Percentiles rank a stretch among this genome's conserved stretches.
phyloP scores from a whole-genome alignment of 2,888 invertebrate genomes.

The Lepetodrilus schrolli region DNA sequence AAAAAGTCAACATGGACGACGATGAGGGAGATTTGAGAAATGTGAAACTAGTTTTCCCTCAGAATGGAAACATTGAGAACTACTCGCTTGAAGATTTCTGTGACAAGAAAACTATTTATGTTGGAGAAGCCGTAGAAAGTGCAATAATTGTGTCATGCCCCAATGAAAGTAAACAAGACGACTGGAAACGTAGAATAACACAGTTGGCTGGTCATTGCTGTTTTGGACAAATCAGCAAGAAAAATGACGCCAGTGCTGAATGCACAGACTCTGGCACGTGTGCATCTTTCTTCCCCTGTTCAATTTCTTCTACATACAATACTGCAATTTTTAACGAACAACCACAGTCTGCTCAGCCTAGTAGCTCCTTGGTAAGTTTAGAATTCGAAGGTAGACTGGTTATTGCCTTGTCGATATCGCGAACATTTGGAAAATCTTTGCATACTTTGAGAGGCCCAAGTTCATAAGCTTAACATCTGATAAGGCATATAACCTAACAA shows the following conservation, averaged over 20 bases:
- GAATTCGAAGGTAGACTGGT: no score
- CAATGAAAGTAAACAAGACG: neutral
- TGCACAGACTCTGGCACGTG: neutral
- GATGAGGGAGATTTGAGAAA: constrained; percentile 37
- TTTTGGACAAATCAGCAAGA: constrained; percentile 25
- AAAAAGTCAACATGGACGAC: constrained; percentile 29
- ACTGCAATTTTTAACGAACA: constrained; percentile 27
- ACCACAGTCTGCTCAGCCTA: neutral
- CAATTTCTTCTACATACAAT: constrained; percentile 41
- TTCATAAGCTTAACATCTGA: no score
- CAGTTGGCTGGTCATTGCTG: constrained; percentile 36
- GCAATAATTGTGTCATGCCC: constrained; percentile 36
- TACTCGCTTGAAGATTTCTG: neutral
- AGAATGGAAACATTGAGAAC: constrained; percentile 8
- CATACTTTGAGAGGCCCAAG: no score
- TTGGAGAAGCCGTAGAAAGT: constrained; percentile 41
- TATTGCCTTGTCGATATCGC: no score
- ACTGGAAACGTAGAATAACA: constrained; percentile 37
- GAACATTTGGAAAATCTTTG: no score
- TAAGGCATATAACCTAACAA: no score
- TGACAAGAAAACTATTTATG: constrained; percentile 35
- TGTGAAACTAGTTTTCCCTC: constrained; percentile 26
- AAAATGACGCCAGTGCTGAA: neutral
- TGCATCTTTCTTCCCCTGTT: constrained; percentile 29
- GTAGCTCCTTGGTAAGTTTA: neutral